Percentiles rank a stretch among this genome's conserved stretches.
These are phyloP conservation scores for Psettodes erumei DNA, from an alignment of 2,113 vertebrate species.

Conservation along the genomic window DNA sequence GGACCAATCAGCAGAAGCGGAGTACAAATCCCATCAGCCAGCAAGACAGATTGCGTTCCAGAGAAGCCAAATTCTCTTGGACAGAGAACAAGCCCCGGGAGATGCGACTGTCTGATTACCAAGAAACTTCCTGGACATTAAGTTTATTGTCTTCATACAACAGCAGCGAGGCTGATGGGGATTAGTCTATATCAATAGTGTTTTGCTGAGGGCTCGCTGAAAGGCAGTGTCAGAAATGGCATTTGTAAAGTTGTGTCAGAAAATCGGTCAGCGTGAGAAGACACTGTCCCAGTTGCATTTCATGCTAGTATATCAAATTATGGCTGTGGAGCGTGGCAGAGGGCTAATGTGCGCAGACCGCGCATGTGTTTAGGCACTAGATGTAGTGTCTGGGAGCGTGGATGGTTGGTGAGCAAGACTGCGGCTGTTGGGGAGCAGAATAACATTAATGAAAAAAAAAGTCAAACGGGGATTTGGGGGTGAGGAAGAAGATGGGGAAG, in stretches of 20 bases:
- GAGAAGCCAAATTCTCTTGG: slow-evolving; percentile 61
- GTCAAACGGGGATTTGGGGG: slow-evolving; percentile 29
- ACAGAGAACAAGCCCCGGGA: slow-evolving; percentile 53
- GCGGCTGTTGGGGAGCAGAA: slow-evolving; percentile 8
- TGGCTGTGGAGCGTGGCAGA: slow-evolving; percentile 28
- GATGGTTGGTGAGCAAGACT: slow-evolving; percentile 26
- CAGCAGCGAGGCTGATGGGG: slow-evolving; percentile 19
- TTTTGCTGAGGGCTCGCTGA: slow-evolving; percentile 22
- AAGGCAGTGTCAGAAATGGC: not conserved
- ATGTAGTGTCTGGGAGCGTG: slow-evolving; percentile 17
- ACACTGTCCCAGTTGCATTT: slow-evolving; percentile 34
- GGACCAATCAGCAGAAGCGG: slow-evolving; percentile 60
- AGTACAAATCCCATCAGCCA: slow-evolving; percentile 61
- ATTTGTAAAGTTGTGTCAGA: slow-evolving; percentile 20
- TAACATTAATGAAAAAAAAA: slow-evolving; percentile 40
- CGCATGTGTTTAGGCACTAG: slow-evolving; percentile 38
- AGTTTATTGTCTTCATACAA: slow-evolving; percentile 39
- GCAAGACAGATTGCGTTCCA: slow-evolving; percentile 51
- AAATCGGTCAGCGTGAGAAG: slow-evolving; percentile 11
- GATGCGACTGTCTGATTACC: slow-evolving; percentile 60
- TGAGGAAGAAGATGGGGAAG: slow-evolving; percentile 22
- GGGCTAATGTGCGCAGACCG: slow-evolving; percentile 33
- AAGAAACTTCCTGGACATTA: slow-evolving; percentile 51
- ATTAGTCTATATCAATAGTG: not conserved
- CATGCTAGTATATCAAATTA: slow-evolving; percentile 29